Base-by-base conservation (phyloP, 2,113 vertebrate species). In the Corydoras sp. region DNA sequence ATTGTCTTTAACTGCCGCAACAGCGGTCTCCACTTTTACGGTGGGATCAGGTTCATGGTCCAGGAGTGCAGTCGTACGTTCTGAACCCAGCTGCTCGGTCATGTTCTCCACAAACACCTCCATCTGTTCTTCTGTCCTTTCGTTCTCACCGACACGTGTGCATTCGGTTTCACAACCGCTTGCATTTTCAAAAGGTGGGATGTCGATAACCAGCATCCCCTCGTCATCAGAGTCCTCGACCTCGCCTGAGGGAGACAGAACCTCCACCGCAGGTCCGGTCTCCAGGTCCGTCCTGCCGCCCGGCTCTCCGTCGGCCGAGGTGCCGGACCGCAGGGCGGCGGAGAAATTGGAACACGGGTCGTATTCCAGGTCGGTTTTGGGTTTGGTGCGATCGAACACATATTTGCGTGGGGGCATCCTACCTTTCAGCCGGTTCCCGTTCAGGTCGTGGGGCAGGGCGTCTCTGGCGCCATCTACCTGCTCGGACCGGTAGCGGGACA, bases 271-370 rank as follows among this genome's bases (percentile, higher is more conserved):
- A 56, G 15, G 11, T 12, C 43, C 9, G 49, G 51, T 3, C 0
- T 76, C 85, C 3, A 30, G 18, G 62, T 82, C 83, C 11, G 72
- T 75, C 58, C 82, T 4, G 35, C 35, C 4, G 35, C 35, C 79
- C 30, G 65, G 78, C 1, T 54, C 49, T 58, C 69, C 69, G 43
- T 85, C 79, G 8, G 77, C 72, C 3, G 80, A 81, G 72, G 76
- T 81, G 71, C 75, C 79, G 59, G 85, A 82, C 2, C 80, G 63
- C 2, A 89, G 11, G 43, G 77, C 87, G 29, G 89, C 79, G 63
- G 86, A 90, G 73, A 87, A 92, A 84, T 90, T 92, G 60, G 90
- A 87, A 50, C 88, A 82, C 12, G 89, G 87, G 62, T 92, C 85
- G 72, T 88, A 90, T 78, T 92, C 88, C 78, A 90, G 74, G 81